Evolutionary conservation across 2,888 invertebrate species (phyloP).

Genomic region (Leucophora obtusa): DNA sequence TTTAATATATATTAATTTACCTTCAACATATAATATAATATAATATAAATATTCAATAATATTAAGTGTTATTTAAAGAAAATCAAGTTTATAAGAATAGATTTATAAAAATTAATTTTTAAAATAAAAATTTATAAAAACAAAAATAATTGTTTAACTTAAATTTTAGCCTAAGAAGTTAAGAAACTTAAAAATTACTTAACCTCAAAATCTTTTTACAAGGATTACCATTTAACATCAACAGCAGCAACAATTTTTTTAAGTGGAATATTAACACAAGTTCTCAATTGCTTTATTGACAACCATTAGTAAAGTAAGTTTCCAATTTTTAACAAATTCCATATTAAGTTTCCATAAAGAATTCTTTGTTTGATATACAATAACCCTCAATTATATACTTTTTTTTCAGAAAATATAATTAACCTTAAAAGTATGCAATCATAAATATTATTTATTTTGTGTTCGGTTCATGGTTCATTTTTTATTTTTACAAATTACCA

Average conservation of each 20-base stretch:
- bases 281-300: constrained; percentile 2
- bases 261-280: background rate
- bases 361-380: background rate
- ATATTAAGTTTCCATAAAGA: background rate
- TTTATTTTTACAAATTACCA: too few species aligned
- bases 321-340: background rate
- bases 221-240: background rate
- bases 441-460: too few species aligned
- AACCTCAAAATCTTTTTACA: background rate
- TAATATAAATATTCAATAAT: background rate
- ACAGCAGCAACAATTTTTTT: background rate
- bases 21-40: too few species aligned
- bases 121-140: background rate
- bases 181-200: background rate
- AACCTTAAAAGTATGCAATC: too few species aligned
- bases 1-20: background rate
- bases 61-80: background rate
- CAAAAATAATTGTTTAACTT: background rate
- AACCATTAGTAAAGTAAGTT: background rate
- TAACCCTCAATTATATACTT: background rate
- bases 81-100: background rate
- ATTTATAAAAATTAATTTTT: background rate
- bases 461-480: too few species aligned
- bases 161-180: background rate
- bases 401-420: background rate